Base-by-base conservation (phyloP, 2,888 invertebrate genomes). In the Caenorhabditis angaria region DNA sequence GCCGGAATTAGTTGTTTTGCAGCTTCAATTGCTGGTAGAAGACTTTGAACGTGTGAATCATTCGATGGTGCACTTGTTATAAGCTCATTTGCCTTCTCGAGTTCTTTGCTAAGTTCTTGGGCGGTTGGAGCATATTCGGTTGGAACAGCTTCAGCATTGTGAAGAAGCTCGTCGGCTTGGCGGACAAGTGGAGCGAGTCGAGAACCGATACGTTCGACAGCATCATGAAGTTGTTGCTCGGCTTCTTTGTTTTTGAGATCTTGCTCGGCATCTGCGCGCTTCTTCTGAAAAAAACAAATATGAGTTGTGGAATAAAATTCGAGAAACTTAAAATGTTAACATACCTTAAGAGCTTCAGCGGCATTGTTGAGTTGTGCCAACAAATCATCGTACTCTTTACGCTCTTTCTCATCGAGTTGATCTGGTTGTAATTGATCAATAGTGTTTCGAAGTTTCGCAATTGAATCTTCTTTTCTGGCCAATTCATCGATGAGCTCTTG, bases 281-380 rank as follows among this genome's bases (percentile, higher is more conserved):
- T 66, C 55, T 73, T 64, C 72, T 73, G 70, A 61, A 77, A 76
- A 56, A 25, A 35, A 10, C 27, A 25, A 32, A 32, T 10, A 27
- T 51, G n/a, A 25, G 22, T n/a, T n/a, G n/a, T n/a, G n/a, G n/a
- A n/a, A n/a, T n/a, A n/a, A n/a, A n/a, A n/a, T n/a, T n/a, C n/a
- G n/a, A n/a, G n/a, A n/a, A 22, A 51, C 28, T 61, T 10, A 48
- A 50, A 50, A 64, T n/a, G 57, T 27, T 41, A 32, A 62, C 61
- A 50, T 55, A 73, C 72, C 65, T 75, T 70, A 48, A 77, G 66
- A 57, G 71, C 53, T 20, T 72, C 76, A 62, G 72, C 66, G 22
- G 77, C 70, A 57, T 67, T 77, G 22, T 67, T 66, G 48, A 80
- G 72, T 50, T 76, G 77, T 25, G 62, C 68, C 58, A 80, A 69